Evolutionary conservation across 2,797 vertebrate genomes (phyloP).

Genomic region (Chelidonichthys spinosus): DNA sequence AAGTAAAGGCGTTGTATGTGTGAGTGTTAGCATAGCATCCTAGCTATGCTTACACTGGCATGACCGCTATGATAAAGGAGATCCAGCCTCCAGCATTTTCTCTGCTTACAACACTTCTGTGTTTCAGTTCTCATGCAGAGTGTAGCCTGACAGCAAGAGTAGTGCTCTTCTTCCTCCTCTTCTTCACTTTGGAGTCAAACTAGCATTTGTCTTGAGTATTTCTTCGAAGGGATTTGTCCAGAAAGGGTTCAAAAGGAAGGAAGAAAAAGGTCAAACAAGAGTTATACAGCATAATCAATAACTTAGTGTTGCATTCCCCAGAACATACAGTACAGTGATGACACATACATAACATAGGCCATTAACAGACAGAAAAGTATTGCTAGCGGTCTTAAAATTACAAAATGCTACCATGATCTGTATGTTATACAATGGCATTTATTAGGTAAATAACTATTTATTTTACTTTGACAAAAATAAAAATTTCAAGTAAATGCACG

Average conservation of each 20-base stretch:
- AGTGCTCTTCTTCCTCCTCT: background rate
- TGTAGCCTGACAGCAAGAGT: conserved; percentile 37
- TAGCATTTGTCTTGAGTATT: background rate
- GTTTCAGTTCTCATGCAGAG: conserved; percentile 29
- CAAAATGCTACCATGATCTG: conserved; percentile 15
- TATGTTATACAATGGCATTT: background rate
- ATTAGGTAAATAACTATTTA: background rate
- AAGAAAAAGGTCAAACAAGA: background rate
- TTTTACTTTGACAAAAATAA: background rate
- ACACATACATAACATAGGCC: background rate
- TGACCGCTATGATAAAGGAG: conserved; percentile 74
- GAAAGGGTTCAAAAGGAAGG: background rate
- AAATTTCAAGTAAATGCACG: background rate
- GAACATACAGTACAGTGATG: background rate
- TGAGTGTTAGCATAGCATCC: conserved; percentile 53
- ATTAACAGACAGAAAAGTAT: background rate
- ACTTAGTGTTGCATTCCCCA: background rate
- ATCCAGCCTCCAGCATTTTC: conserved; percentile 58
- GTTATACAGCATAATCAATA: background rate
- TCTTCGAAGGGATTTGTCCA: background rate
- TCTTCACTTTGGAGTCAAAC: conserved; percentile 1
- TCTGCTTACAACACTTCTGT: conserved; percentile 56
- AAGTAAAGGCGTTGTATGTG: background rate
- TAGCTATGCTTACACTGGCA: conserved; percentile 72
- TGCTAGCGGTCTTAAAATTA: background rate